phyloP scores from a whole-genome alignment of 1,140 invertebrate genomes.

The Heliconius himera region DNA sequence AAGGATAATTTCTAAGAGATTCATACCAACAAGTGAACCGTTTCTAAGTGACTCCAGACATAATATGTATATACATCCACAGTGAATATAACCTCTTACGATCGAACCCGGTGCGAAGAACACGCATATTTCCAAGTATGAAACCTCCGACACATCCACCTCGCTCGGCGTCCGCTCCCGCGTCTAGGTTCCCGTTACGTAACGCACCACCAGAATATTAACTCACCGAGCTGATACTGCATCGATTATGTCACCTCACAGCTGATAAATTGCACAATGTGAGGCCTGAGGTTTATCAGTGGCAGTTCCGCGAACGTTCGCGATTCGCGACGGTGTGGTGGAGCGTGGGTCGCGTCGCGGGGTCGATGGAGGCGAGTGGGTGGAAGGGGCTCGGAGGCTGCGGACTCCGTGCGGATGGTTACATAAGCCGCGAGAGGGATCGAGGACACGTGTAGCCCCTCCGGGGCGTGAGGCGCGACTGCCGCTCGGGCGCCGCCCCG shows the following conservation, averaged over 20 bases:
- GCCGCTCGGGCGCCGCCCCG: constrained; percentile 69
- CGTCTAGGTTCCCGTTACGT: constrained; percentile 66
- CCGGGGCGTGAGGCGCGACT: constrained; percentile 73
- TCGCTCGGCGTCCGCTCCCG: constrained; percentile 21
- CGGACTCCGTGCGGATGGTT: constrained; percentile 76
- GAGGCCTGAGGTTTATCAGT: constrained; percentile 53
- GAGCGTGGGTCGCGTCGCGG: constrained; percentile 56
- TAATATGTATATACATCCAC: neutral
- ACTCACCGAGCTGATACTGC: constrained; percentile 72
- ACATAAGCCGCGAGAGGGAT: constrained; percentile 74
- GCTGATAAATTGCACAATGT: constrained; percentile 70
- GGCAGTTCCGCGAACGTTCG: constrained; percentile 50
- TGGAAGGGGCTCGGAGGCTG: constrained; percentile 71
- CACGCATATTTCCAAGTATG: constrained; percentile 30
- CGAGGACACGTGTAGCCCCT: constrained; percentile 74
- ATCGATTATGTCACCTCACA: constrained; percentile 79
- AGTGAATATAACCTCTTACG: constrained; percentile 26
- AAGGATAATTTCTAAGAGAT: constrained; percentile 20
- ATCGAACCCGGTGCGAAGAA: constrained; percentile 24
- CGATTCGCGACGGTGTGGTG: constrained; percentile 53
- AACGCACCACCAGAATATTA: constrained; percentile 67
- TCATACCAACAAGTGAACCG: constrained; percentile 1
- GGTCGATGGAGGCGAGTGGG: constrained; percentile 60
- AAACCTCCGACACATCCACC: constrained; percentile 36
- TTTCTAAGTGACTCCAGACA: neutral